These are phyloP conservation scores for Tachysurus fulvidraco DNA, from an alignment of 2,113 vertebrate genomes.

Conservation along the genomic window DNA sequence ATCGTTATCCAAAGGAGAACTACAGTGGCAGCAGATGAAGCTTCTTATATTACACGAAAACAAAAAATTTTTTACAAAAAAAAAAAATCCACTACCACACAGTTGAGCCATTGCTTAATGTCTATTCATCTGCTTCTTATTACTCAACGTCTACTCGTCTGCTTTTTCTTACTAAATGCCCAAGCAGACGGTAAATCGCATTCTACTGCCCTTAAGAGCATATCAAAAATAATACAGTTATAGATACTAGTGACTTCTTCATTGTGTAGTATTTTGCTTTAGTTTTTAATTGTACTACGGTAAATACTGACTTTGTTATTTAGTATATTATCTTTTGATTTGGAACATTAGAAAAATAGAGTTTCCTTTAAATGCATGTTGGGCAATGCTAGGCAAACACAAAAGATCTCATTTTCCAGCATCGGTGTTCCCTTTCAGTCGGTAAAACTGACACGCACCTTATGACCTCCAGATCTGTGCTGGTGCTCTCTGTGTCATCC, in stretches of 20 bases:
- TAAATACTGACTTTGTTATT: neutral
- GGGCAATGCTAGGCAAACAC: neutral
- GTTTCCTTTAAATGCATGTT: neutral
- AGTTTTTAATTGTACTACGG: neutral
- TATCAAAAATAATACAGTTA: neutral
- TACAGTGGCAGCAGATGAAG: neutral
- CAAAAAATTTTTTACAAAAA: neutral
- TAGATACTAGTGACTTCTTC: neutral
- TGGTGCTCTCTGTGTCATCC: conserved; percentile 67
- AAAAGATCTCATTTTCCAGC: neutral
- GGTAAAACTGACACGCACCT: conserved; percentile 71
- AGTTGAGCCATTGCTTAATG: conserved; percentile 1
- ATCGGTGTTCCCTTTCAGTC: neutral
- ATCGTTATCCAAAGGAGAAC: neutral
- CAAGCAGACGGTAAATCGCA: neutral
- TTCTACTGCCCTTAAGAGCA: neutral
- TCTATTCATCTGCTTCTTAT: neutral
- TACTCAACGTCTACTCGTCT: neutral
- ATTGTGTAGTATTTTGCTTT: neutral
- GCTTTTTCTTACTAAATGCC: neutral
- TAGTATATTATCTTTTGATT: neutral
- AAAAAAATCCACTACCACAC: neutral
- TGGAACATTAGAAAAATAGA: neutral
- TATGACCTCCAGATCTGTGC: conserved; percentile 89
- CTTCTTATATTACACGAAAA: too few species aligned